Conservation (phyloP, 2,797 vertebrate genomes). For the Alca torda region DNA sequence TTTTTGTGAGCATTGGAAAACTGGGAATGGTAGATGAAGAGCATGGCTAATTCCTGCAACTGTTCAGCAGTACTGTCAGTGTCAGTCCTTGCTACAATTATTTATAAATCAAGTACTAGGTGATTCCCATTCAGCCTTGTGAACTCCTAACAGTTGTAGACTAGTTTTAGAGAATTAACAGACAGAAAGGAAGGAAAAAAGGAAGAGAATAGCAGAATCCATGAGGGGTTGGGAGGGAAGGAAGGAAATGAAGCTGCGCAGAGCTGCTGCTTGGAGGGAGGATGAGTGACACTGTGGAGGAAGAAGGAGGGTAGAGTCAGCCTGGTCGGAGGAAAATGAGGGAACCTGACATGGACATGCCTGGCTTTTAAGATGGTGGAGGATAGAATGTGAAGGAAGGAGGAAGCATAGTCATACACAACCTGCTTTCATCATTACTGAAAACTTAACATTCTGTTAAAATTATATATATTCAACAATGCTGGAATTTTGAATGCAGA, state of each 20-base stretch:
- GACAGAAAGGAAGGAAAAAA: not conserved
- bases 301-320: not conserved
- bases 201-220: not conserved
- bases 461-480: not conserved
- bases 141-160: not conserved
- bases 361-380: not conserved
- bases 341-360: not conserved
- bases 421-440: not conserved
- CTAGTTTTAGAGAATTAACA: not conserved
- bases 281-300: rapidly evolving
- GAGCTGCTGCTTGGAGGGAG: not conserved
- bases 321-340: not conserved
- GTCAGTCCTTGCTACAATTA: not conserved
- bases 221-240: not conserved
- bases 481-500: not conserved
- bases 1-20: not conserved
- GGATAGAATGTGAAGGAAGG: not conserved
- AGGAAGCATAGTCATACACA: not conserved
- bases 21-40: not conserved
- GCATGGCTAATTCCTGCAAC: not conserved
- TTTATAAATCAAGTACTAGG: not conserved
- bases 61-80: not conserved
- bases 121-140: not conserved
- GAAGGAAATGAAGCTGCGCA: not conserved
- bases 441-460: not conserved